Base-by-base conservation (phyloP, 53 echinoderm and acorn worm species). In the Crossaster papposus region DNA sequence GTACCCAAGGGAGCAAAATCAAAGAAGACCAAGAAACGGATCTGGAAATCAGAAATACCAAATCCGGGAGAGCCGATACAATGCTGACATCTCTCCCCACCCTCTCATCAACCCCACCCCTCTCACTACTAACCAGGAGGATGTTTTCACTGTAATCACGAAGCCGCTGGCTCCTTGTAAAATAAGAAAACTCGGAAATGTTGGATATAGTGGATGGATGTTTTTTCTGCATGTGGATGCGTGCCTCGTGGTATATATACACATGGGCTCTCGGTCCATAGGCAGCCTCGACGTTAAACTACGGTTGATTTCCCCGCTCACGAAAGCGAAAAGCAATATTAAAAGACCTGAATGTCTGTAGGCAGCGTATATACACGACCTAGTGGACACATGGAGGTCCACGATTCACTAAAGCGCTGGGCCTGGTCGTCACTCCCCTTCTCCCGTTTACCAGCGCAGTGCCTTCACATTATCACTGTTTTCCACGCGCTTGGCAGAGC, bases 161-260 rank as follows among this genome's bases (percentile, higher is more conserved):
- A 31, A 44, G 28, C 37, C 52, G 17, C 17, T 79, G 51, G 79
- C 14, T 15, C 22, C 51, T 51, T 28, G 9, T 9, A 51, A 30
- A 52, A 28, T n/a, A 50, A n/a, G 79, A n/a, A n/a, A n/a, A n/a
- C n/a, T 28, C 51, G 54, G 64, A 58, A 68, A 68, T 51, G 84
- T 30, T 9, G 54, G 72, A 54, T 84, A 84, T 84, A n/a, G n/a
- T 84, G 70, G 84, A 84, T 84, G 84, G 54, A 73, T 72, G 84
- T 84, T 83, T 84, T 83, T 84, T 72, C 72, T 54, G 72, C 30
- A 14, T 23, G 72, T n/a, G n/a, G n/a, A 20, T 51, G 14, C 11
- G 65, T 13, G 24, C 44, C 44, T 44, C 44, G 44, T 44, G 44
- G 44, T 44, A 44, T 44, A n/a, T n/a, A n/a, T n/a, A n/a, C n/a